Base-by-base conservation (phyloP, 2,113 vertebrate species). In the Corythoichthys haematopterus region DNA sequence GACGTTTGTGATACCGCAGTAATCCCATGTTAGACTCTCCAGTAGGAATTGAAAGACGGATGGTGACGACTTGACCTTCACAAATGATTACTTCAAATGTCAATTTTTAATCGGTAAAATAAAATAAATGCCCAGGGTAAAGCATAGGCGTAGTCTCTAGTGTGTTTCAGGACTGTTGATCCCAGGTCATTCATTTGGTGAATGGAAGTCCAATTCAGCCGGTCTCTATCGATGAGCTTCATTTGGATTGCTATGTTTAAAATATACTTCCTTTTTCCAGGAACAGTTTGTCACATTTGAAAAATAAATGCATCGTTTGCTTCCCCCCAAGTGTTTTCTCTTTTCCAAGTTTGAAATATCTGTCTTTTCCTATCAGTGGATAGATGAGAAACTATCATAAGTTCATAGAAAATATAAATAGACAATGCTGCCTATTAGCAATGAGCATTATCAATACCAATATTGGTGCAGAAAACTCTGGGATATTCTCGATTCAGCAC, bases 1-100 rank as follows among this genome's bases (percentile, higher is more conserved):
- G 79, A 79, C 12, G 14, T 69, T 72, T 70, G 66, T n/a, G 69
- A 13, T 9, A 74, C 84, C 79, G 67, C 84, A 74, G 74, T 75
- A 77, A 80, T 85, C 61, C 71, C 68, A 56, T 58, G 73, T 75
- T 68, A 80, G 79, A 56, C 72, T 43, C 37, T 80, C 71, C 80
- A 75, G 73, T 57, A 73, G 37, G 40, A 53, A 74, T 46, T 63
- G 68, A 64, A 59, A 81, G 70, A 69, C 61, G 75, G 80, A 70
- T 78, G 74, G 60, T 51, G 58, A 63, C 38, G 69, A 75, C 68
- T 72, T 83, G 50, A 74, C 77, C 63, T 59, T 47, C 20, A 47
- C 80, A 67, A 76, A 48, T 85, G 82, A 82, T 81, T 69, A 75
- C 66, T 55, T 70, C 46, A 52, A 10, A 28, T 55, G 52, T 28